Base-by-base conservation (phyloP, 2,888 invertebrate genomes). In the Sesamia inferens region DNA sequence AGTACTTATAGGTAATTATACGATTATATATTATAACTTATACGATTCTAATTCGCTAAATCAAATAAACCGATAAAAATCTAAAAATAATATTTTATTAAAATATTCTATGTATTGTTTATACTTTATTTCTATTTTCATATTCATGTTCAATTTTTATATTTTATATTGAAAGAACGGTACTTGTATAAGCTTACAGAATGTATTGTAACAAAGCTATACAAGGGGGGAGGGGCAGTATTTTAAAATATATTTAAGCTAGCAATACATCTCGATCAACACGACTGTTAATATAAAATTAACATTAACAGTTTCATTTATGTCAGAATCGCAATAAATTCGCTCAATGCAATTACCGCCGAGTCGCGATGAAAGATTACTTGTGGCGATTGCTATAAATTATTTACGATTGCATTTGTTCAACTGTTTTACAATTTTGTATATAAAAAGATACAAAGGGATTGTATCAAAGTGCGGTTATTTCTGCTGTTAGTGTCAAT, bases 351-450 rank as follows among this genome's bases (percentile, higher is more conserved):
- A 74, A 84, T 73, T 74, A 85, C 72, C 58, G 66, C 69, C 42
- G 67, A 22, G 22, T 55, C 68, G 70, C 79, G 79, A 82, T 82
- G 76, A 83, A 74, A 73, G 74, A 85, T 81, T 71, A 74, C 70
- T 74, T 62, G 68, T 39, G 64, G 66, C 22, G 71, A 75, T 85
- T 75, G 72, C 65, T 48, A 78, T 81, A 76, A 78, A 76, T 81
- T 85, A 79, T 84, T 83, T 78, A 78, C 72, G 75, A 76, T 71
- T 74, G 83, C 68, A 74, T 83, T 81, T 68, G 82, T 68, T 74
- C n/a, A 70, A 70, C 48, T 68, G 55, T 66, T 81, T 84, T 78
- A 78, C 78, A 71, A 65, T 83, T 74, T 68, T 24, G 62, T 39
- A 65, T 68, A 44, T 13, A 55, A n/a, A 59, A 69, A 59, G 57